A percentile compares a stretch with the other conserved stretches of the same genome.
Evolutionary conservation across 2,888 invertebrate species (phyloP).

Genomic region (Rhingia rostrata): DNA sequence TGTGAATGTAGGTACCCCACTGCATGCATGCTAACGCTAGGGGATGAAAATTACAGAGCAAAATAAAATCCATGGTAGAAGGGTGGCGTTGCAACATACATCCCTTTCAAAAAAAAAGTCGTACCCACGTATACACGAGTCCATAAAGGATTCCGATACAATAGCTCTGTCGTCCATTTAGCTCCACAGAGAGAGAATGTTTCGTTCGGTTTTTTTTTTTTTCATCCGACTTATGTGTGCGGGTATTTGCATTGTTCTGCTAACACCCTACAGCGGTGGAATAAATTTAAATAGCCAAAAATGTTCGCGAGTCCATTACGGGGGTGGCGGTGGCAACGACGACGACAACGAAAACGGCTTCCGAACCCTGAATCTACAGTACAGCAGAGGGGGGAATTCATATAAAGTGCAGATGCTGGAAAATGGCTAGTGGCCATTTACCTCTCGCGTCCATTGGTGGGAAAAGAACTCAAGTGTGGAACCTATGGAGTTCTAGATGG

Average conservation of each 20-base stretch:
- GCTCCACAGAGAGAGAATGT: constrained; percentile 41
- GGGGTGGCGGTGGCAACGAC: constrained; percentile 14
- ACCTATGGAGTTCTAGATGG: constrained; percentile 47
- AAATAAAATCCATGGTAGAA: constrained; percentile 34
- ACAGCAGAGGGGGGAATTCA: constrained; percentile 30
- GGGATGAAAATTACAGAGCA: constrained; percentile 64
- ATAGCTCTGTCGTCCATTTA: constrained; percentile 71
- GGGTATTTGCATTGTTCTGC: constrained; percentile 62
- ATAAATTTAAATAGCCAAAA: constrained; percentile 73
- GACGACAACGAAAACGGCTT: neutral
- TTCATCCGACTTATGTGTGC: neutral
- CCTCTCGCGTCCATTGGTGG: constrained; percentile 52
- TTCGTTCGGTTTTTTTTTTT: constrained; percentile 22
- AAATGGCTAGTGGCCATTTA: constrained; percentile 73
- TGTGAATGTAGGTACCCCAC: constrained; percentile 11
- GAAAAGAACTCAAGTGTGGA: constrained; percentile 41
- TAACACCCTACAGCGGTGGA: constrained; percentile 40
- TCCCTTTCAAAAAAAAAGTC: constrained; percentile 28
- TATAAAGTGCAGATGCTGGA: constrained; percentile 73
- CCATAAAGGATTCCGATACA: constrained; percentile 68
- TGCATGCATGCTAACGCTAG: constrained; percentile 59
- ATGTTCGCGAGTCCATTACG: constrained; percentile 72
- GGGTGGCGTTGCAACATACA: constrained; percentile 50
- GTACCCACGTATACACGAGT: constrained; percentile 40
- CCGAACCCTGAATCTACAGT: neutral